Percentiles rank a stretch among this genome's conserved stretches.
Conservation (phyloP, 1,140 invertebrate species). For the Geopemphigus sp. region DNA sequence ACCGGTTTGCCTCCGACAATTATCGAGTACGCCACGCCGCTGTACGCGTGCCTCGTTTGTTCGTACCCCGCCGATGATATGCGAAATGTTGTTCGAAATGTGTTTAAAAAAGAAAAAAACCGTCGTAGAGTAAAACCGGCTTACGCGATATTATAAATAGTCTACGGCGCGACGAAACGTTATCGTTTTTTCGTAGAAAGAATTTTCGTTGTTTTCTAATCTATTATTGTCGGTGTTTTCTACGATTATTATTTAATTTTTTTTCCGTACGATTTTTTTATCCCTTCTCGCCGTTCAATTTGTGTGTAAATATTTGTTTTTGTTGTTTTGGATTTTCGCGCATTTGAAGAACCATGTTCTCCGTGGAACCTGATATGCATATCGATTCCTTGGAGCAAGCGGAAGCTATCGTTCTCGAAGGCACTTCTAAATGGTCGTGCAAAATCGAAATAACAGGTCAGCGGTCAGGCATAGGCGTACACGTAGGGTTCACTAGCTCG, state of each 20-base stretch:
- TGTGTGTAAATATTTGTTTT: slow-evolving; percentile 51
- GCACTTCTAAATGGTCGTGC: slow-evolving; percentile 99
- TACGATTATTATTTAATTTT: not conserved
- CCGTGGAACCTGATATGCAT: slow-evolving; percentile 97
- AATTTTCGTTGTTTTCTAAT: slow-evolving; percentile 46
- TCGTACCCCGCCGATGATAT: too few species aligned
- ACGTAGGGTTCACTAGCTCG: slow-evolving; percentile 30
- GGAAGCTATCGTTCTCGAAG: slow-evolving; percentile 95
- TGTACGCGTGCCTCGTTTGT: too few species aligned
- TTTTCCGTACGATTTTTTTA: too few species aligned
- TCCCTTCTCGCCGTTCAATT: not conserved
- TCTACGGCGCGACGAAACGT: too few species aligned
- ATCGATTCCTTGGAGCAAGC: slow-evolving; percentile 97
- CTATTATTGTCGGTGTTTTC: not conserved
- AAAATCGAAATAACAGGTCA: slow-evolving; percentile 98
- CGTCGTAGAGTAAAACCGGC: too few species aligned
- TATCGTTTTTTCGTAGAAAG: slow-evolving; percentile 16
- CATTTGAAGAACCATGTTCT: slow-evolving; percentile 83
- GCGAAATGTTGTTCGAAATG: not conserved
- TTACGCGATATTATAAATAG: too few species aligned
- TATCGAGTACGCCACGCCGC: too few species aligned
- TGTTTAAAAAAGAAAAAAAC: too few species aligned
- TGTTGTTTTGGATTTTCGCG: slow-evolving; percentile 46
- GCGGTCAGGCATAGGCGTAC: slow-evolving; percentile 34
- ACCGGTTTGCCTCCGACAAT: too few species aligned